A percentile compares a stretch with the other conserved stretches of the same genome.
Conservation (phyloP, 2,888 invertebrate genomes). For the Conistra vaccinii region DNA sequence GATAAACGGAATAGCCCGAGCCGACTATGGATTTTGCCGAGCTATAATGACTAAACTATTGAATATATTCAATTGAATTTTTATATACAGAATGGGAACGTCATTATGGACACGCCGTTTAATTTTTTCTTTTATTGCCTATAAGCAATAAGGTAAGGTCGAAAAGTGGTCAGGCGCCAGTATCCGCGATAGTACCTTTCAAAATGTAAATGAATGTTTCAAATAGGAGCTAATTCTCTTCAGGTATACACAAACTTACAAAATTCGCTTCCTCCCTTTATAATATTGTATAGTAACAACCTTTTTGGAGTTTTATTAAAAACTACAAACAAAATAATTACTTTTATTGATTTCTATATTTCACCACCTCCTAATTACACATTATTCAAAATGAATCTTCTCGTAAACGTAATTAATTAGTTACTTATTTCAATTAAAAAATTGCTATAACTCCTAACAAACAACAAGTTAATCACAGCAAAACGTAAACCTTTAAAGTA, state of each 20-base stretch:
- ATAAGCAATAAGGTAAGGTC: too few species aligned
- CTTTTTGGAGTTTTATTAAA: not conserved
- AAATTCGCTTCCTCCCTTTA: not conserved
- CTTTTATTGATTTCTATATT: not conserved
- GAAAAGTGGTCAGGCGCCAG: too few species aligned
- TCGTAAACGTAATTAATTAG: constrained; percentile 18
- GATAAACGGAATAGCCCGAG: too few species aligned
- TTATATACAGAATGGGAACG: too few species aligned
- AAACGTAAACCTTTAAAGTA: constrained; percentile 35
- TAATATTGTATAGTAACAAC: not conserved
- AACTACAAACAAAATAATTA: not conserved
- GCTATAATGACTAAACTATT: too few species aligned
- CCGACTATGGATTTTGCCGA: too few species aligned
- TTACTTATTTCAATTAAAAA: constrained; percentile 12
- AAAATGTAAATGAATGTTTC: too few species aligned
- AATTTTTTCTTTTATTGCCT: too few species aligned
- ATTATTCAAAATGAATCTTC: not conserved
- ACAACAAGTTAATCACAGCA: constrained; percentile 32
- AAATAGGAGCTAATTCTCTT: too few species aligned
- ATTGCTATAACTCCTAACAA: not conserved
- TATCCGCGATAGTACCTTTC: too few species aligned
- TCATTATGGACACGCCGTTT: too few species aligned
- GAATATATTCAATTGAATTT: too few species aligned
- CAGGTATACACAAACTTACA: not conserved
- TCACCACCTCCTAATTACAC: not conserved